Base-by-base conservation (phyloP, 2,888 invertebrate species). In the Aspidiotus rigidus region DNA sequence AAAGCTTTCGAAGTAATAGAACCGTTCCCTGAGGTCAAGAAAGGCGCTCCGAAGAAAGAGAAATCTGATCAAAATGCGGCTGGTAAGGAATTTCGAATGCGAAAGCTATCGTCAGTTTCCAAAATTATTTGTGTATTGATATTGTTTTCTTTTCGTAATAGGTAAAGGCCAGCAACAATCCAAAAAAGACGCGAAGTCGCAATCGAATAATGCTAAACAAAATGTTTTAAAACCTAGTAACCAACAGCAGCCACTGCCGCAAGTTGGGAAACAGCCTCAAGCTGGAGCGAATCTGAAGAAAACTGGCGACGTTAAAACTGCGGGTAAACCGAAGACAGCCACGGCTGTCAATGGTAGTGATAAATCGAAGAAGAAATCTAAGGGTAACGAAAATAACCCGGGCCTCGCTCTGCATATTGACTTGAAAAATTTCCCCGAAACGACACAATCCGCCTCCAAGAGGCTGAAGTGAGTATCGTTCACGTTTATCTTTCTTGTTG, bases 1-100 rank as follows among this genome's bases (percentile, higher is more conserved):
- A 67, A 67, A 67, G 67, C 44, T 13, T 67, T 67, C 60, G 67
- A 67, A 67, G 67, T 67, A 2, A 67, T 67, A 28, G 67, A 67
- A 60, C 67, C 67, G 13, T 67, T 67, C 53, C 67, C 57, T 15
- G 59, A 57, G 8, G 67, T 67, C 11, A 67, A 67, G 44, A 67
- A 67, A 59, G 16, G 17, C 13, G 28, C 16, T 10, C 67, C 59
- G 44, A 49, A 57, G 9, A 42, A 60, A 60, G 59, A 57, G 59
- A 67, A 59, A 28, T 28, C 57, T 28, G 57, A 57, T 10, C 56
- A 67, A 39, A 41, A 42, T 49, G 49, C 10, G n/a, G 2, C 49
- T 49, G 10, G 49, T 49, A 11, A 49, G 49, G 11, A 49, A 13
- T 11, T 49, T n/a, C 49, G 49, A 49, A 2, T 49, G 1, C 6